Percentiles rank a stretch among this genome's conserved stretches.
phyloP scores from a whole-genome alignment of 2,888 invertebrate species.

The Esperia sulphurella region DNA sequence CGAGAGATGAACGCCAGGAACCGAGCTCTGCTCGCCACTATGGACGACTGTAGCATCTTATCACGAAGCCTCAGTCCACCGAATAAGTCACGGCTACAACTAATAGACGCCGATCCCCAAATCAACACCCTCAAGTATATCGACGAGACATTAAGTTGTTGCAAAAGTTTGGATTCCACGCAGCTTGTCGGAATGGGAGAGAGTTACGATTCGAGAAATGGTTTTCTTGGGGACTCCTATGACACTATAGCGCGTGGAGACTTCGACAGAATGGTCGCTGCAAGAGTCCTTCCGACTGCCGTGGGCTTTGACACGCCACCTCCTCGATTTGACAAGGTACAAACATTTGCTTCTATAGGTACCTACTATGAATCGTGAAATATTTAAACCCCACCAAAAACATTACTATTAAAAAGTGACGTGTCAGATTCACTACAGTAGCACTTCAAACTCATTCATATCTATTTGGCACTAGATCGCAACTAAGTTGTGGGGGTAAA shows the following conservation, averaged over 20 bases:
- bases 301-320: constrained; percentile 65
- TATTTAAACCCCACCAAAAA: no score
- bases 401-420: no score
- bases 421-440: no score
- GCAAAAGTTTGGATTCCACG: constrained; percentile 70
- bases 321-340: constrained; percentile 55
- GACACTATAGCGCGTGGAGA: constrained; percentile 70
- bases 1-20: constrained; percentile 72
- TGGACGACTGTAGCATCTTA: constrained; percentile 74
- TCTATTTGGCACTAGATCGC: no score
- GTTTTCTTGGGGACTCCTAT: constrained; percentile 66
- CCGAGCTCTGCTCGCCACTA: constrained; percentile 72
- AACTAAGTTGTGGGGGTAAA: no score
- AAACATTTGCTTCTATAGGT: no score
- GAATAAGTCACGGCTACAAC: constrained; percentile 58
- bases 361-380: no score
- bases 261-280: constrained; percentile 50
- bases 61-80: constrained; percentile 71
- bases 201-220: constrained; percentile 69
- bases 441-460: no score
- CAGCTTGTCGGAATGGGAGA: constrained; percentile 72
- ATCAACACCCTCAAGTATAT: constrained; percentile 82
- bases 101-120: constrained; percentile 70
- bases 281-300: constrained; percentile 35
- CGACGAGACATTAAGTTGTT: constrained; percentile 77